These are phyloP conservation scores for Drosophila arizonae DNA, from an alignment of 1,140 invertebrate species.

Conservation along the genomic window DNA sequence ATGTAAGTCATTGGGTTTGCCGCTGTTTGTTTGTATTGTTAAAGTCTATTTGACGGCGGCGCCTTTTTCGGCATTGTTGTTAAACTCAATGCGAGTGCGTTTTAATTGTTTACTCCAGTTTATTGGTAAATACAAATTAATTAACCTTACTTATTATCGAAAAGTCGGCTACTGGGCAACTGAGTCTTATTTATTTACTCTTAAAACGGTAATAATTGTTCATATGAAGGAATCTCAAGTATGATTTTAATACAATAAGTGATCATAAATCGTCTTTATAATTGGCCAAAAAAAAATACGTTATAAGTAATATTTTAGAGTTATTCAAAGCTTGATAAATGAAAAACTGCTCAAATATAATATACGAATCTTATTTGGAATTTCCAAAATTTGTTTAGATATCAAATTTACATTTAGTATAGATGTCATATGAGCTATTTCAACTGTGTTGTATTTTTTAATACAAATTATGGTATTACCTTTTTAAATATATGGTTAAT, in stretches of 20 bases:
- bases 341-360: too few species aligned
- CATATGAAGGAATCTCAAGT: too few species aligned
- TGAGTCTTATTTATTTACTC: not conserved
- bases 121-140: conserved; percentile 22
- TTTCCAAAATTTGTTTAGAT: too few species aligned
- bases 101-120: conserved; percentile 23
- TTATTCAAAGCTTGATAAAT: too few species aligned
- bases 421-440: too few species aligned
- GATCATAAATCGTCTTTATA: too few species aligned
- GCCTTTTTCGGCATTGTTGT: conserved; percentile 46
- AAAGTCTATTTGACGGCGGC: conserved; percentile 8
- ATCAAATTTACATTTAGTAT: too few species aligned
- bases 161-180: not conserved
- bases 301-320: not conserved
- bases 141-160: conserved; percentile 1
- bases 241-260: too few species aligned
- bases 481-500: too few species aligned
- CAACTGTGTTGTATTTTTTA: too few species aligned
- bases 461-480: too few species aligned
- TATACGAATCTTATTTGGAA: too few species aligned
- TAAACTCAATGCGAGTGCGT: conserved; percentile 12
- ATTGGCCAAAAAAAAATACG: not conserved
- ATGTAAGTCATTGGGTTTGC: conserved; percentile 74
- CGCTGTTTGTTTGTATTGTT: conserved; percentile 4
- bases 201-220: not conserved